These are phyloP conservation scores for Thamnaconus septentrionalis DNA, from an alignment of 2,113 vertebrate genomes.

Conservation along the genomic window DNA sequence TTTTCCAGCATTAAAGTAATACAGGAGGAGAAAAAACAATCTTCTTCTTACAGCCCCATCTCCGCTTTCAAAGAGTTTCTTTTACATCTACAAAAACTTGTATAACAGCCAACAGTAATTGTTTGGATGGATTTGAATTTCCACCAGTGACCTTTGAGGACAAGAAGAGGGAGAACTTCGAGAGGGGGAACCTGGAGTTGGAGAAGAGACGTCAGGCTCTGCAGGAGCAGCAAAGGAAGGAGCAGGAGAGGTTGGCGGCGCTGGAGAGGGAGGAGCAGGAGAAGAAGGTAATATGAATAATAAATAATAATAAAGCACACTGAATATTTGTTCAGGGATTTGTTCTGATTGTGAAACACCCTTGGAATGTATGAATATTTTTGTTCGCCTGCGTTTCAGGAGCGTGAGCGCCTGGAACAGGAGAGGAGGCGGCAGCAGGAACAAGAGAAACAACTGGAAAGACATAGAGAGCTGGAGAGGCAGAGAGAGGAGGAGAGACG, in stretches of 20 bases:
- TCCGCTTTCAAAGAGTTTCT: too few species aligned
- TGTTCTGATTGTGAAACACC: background rate
- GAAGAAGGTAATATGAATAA: slow-evolving; percentile 68
- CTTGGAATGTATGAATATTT: background rate
- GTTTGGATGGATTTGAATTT: background rate
- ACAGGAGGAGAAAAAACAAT: too few species aligned
- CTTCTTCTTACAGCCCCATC: too few species aligned
- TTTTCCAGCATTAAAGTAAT: too few species aligned
- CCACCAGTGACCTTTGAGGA: slow-evolving; percentile 93
- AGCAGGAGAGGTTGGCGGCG: slow-evolving; percentile 90
- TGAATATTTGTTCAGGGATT: background rate
- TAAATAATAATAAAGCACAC: too few species aligned
- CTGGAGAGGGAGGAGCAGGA: slow-evolving; percentile 92
- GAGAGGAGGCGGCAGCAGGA: slow-evolving; percentile 91
- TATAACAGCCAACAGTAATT: background rate
- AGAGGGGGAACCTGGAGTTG: slow-evolving; percentile 94
- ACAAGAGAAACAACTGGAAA: slow-evolving; percentile 91
- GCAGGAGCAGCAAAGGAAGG: slow-evolving; percentile 93
- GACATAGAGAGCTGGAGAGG: slow-evolving; percentile 88
- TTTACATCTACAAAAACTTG: background rate
- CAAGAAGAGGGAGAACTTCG: slow-evolving; percentile 98
- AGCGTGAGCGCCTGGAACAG: slow-evolving; percentile 90
- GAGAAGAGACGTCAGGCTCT: slow-evolving; percentile 93
- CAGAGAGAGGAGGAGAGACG: slow-evolving; percentile 84
- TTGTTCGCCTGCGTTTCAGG: slow-evolving; percentile 46